Base-by-base conservation (phyloP, 2,888 invertebrate genomes). In the Rambutsinella grinnellia region DNA sequence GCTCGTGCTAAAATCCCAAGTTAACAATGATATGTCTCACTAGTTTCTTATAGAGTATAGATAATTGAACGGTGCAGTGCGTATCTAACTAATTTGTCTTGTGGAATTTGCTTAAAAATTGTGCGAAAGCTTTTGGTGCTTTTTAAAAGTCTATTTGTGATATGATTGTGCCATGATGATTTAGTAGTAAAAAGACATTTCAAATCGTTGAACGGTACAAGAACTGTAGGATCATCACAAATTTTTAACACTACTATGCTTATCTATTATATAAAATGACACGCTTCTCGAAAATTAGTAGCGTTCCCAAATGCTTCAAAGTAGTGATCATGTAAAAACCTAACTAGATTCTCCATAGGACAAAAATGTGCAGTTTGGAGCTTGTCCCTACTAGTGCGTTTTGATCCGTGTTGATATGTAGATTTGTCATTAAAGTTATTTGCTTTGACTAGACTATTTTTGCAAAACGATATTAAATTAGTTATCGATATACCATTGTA, bases 401-500 rank as follows among this genome's bases (percentile, higher is more conserved):
- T 70, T 87, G 86, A 36, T 75, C 60, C 78, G 79, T 66, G 75
- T 57, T 69, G 66, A 28, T 60, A 89, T 78, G 89, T 88, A 86
- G 86, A 63, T 36, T 72, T 69, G 28, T 46, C 76, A 62, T 67
- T 62, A 23, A 56, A 21, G n/a, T 53, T 58, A 28, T 67, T 68
- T 15, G 69, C 65, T 27, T 53, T 75, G 60, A 63, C 61, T 70
- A 68, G 57, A 8, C 51, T 87, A 19, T 89, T 88, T 84, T 89
- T 91, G 86, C 97, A 97, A 85, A 96, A 96, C 82, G 91, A 90
- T 44, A 95, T 89, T 82, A 91, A 90, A 84, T 91, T 90, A 0
- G 97, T 97, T 0, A 95, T 91, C 86, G 96, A 95, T 72, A 90
- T 91, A 0, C 97, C 97, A 84, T 97, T 96, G 80, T 93, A 92